Conservation (phyloP, 2,888 invertebrate species). For the Lepidochrysops patricia region DNA sequence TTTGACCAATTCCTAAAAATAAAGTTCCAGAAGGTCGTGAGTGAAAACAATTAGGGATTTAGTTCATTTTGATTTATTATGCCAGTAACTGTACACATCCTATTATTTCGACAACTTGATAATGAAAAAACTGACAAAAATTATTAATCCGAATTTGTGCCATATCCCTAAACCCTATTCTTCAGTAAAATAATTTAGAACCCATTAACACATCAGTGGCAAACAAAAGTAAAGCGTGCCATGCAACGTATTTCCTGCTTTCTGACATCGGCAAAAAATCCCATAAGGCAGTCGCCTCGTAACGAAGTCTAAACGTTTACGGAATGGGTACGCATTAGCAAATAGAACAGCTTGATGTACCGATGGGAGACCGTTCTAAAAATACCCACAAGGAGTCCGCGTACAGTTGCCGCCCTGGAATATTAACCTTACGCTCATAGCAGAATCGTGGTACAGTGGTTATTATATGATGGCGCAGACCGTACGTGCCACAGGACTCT, state of each 20-base stretch:
- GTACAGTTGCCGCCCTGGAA: background rate
- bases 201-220: too few species aligned
- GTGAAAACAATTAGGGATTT: too few species aligned
- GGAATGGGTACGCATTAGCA: conserved; percentile 4
- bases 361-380: conserved; percentile 4
- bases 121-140: too few species aligned
- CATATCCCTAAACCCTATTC: too few species aligned
- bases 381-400: background rate
- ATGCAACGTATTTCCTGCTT: background rate
- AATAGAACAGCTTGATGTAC: conserved; percentile 3
- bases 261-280: background rate
- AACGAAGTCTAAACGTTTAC: conserved; percentile 1
- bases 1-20: too few species aligned
- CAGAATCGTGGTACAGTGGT: background rate
- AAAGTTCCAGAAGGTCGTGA: too few species aligned
- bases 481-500: background rate
- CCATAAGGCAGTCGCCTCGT: background rate
- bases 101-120: too few species aligned
- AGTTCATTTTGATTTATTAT: too few species aligned
- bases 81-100: too few species aligned
- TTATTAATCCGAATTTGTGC: too few species aligned
- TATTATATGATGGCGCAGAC: background rate
- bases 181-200: too few species aligned
- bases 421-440: background rate
- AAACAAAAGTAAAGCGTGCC: background rate